Percentiles rank a stretch among this genome's conserved stretches.
These are phyloP conservation scores for Ennomos fuscantarius DNA, from an alignment of 2,888 invertebrate species.

Conservation along the genomic window DNA sequence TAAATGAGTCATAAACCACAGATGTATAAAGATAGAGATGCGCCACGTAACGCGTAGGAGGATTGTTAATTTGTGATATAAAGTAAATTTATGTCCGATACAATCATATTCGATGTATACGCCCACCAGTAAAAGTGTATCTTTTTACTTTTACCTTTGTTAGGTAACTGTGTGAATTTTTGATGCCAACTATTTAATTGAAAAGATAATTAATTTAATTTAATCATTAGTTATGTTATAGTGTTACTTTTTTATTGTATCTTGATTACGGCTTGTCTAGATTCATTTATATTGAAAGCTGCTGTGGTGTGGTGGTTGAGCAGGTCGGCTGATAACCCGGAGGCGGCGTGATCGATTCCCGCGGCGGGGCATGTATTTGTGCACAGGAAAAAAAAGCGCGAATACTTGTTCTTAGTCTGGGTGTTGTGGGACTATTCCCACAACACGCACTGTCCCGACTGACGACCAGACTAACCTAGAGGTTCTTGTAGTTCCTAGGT, in stretches of 20 bases:
- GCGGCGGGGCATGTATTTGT: no score
- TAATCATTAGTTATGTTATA: constrained; percentile 14
- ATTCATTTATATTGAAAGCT: no score
- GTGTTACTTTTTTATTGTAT: constrained; percentile 14
- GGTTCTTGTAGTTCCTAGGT: no score
- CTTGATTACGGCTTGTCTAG: background rate
- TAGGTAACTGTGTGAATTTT: constrained; percentile 13
- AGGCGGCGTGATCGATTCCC: no score
- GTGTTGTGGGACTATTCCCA: no score
- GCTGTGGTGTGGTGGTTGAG: no score
- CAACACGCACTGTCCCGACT: no score
- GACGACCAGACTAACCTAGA: no score
- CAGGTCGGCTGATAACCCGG: no score
- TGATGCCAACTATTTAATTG: constrained; percentile 21
- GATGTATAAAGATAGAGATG: constrained; percentile 27
- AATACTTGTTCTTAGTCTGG: no score
- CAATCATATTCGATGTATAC: constrained; percentile 31
- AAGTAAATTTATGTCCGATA: constrained; percentile 36
- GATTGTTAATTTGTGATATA: constrained; percentile 39
- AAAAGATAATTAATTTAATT: background rate
- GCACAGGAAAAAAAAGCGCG: no score
- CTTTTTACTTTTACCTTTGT: constrained; percentile 22
- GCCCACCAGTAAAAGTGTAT: constrained; percentile 28
- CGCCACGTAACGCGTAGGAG: constrained; percentile 36
- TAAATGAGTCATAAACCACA: constrained; percentile 32